Evolutionary conservation across 2,888 invertebrate genomes (phyloP).

Genomic region (Odontomyia ornata): DNA sequence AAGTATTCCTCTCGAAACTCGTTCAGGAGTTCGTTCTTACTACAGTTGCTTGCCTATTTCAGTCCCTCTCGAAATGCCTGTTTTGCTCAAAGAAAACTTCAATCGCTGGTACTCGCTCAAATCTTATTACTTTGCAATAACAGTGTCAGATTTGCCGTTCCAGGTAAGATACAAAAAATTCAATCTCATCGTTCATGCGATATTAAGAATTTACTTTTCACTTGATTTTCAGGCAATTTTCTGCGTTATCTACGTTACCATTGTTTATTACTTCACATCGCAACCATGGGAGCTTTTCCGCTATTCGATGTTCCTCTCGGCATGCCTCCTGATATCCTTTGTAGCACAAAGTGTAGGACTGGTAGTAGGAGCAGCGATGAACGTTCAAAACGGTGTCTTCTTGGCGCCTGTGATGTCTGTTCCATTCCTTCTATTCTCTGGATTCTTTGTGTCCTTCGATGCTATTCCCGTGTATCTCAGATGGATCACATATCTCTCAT

Average conservation of each 20-base stretch:
- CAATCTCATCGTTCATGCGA: no score
- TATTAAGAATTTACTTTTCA: constrained; percentile 26
- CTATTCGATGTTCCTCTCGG: constrained; percentile 87
- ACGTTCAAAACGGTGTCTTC: constrained; percentile 95
- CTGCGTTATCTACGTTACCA: constrained; percentile 89
- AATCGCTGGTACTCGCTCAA: constrained; percentile 97
- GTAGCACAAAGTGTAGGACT: constrained; percentile 96
- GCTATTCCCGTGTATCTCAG: constrained; percentile 93
- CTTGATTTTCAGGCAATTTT: constrained; percentile 81
- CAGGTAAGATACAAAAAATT: constrained; percentile 72
- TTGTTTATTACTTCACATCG: constrained; percentile 94
- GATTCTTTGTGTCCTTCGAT: constrained; percentile 96
- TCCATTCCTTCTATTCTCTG: constrained; percentile 94
- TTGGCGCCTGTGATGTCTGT: constrained; percentile 96
- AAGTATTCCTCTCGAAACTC: constrained; percentile 61
- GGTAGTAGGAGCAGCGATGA: constrained; percentile 95
- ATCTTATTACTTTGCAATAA: constrained; percentile 94
- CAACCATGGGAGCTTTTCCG: constrained; percentile 86
- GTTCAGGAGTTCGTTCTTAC: background rate
- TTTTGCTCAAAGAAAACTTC: constrained; percentile 92
- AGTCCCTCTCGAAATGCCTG: constrained; percentile 97
- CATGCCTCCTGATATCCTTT: constrained; percentile 89
- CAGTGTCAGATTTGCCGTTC: constrained; percentile 96
- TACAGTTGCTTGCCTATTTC: constrained; percentile 55
- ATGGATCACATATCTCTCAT: constrained; percentile 95